These are phyloP conservation scores for Lycia hirtaria DNA, from an alignment of 2,888 invertebrate genomes.

Conservation along the genomic window DNA sequence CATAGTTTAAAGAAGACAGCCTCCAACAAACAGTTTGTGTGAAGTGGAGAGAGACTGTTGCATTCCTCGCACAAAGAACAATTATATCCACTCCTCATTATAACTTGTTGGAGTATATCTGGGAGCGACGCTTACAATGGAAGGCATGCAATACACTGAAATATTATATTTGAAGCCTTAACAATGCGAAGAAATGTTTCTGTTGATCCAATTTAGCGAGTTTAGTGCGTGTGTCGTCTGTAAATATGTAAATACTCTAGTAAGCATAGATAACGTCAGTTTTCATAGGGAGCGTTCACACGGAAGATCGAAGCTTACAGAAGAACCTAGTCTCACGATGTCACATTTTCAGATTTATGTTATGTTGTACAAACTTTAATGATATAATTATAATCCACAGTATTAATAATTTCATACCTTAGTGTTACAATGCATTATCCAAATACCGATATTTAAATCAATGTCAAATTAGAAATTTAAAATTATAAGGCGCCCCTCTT, in stretches of 20 bases:
- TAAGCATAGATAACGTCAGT: conserved; percentile 18
- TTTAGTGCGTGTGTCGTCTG: conserved; percentile 6
- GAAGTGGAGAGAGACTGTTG: neutral
- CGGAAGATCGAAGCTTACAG: neutral
- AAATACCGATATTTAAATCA: no score
- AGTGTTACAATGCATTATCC: no score
- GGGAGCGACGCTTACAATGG: neutral
- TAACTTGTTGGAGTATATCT: neutral
- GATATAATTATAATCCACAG: no score
- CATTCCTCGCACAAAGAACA: conserved; percentile 23
- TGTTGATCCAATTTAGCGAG: conserved; percentile 28
- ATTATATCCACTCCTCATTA: conserved; percentile 7
- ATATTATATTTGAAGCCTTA: conserved; percentile 31
- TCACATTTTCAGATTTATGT: neutral
- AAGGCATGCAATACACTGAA: conserved; percentile 10
- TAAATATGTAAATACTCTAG: conserved; percentile 15
- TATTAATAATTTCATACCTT: no score
- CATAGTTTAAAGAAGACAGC: conserved; percentile 3
- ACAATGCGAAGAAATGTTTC: conserved; percentile 26
- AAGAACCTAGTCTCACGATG: no score
- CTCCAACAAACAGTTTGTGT: conserved; percentile 4
- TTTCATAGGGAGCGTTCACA: neutral
- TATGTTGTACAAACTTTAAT: neutral
- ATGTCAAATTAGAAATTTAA: no score
- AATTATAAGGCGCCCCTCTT: no score